Evolutionary conservation across 2,888 invertebrate species (phyloP), one percentile per base, ranked within the genome.

Genomic region (Phortica okadai): DNA sequence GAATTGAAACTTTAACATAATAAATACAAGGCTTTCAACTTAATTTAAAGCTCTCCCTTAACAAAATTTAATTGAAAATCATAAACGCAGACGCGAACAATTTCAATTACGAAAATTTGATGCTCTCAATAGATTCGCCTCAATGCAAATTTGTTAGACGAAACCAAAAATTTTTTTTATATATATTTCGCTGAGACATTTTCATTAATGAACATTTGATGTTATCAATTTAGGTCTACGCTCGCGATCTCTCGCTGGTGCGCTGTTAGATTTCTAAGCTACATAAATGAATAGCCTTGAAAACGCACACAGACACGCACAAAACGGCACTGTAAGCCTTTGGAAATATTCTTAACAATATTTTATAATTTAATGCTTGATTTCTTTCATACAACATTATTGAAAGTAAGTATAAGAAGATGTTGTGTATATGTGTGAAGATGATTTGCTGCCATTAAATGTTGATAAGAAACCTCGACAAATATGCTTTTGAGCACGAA

Each of bases 261-360:
- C 7, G 21, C 41, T 41, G 6, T 14, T 66, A 66, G 66, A 66
- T 41, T 21, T 67, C 21, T 42, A 10, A 76, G 76, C 79, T 84
- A 21, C 21, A 21, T 21, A 86, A 86, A 88, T 86, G 80, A 84
- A 84, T 85, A 83, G 86, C 85, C 85, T 86, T 86, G 88, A 86
- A 86, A 87, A 79, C 74, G 56, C 21, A 62, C 50, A 45, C 78
- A 79, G 77, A 77, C 73, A 75, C 74, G 56, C 62, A 10, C 21
- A 10, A 16, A 64, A 44, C 58, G 44, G 41, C 21, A 44, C 59
- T 69, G 8, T 16, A 75, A 45, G 69, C 70, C 70, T 56, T 41
- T 75, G 69, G 6, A 16, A 74, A 74, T 67, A 42, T 16, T 5
- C 25, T 16, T 4, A 16, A 16, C 8, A 59, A 6, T 2, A 16